Percentiles rank a stretch among this genome's conserved stretches.
phyloP scores from a whole-genome alignment of 2,888 invertebrate species.

The Idaea dimidiata region DNA sequence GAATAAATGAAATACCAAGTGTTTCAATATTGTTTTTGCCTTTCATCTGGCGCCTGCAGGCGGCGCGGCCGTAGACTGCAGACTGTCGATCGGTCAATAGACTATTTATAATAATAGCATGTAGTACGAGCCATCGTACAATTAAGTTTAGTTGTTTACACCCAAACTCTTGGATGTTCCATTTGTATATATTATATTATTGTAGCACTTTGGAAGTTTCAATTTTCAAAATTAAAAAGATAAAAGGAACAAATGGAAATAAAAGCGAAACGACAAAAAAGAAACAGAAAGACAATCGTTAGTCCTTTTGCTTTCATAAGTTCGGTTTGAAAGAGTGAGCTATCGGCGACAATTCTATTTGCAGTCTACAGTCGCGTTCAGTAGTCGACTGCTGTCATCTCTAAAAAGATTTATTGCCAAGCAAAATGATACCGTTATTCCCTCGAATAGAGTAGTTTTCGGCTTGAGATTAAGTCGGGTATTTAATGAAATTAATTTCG shows the following conservation, averaged over 20 bases:
- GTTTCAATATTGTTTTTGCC: slow-evolving; percentile 26
- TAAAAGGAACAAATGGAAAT: no score
- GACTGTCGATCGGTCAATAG: not conserved
- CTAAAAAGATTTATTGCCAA: slow-evolving; percentile 20
- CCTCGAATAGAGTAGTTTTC: slow-evolving; percentile 24
- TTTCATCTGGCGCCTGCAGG: not conserved
- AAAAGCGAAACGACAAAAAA: no score
- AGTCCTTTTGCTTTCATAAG: no score
- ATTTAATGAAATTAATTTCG: slow-evolving; percentile 57
- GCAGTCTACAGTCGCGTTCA: not conserved
- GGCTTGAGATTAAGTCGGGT: slow-evolving; percentile 15
- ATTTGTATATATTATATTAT: no score
- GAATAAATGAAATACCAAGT: slow-evolving; percentile 44
- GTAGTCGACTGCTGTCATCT: slow-evolving; percentile 20
- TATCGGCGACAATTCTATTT: not conserved
- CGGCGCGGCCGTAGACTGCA: not conserved
- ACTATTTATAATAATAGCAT: no score
- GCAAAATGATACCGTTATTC: slow-evolving; percentile 13
- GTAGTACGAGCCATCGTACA: no score
- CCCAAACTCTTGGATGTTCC: no score
- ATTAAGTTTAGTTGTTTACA: no score
- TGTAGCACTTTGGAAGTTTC: no score
- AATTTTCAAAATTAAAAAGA: no score
- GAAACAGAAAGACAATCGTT: no score
- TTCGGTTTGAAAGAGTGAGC: not conserved